Evolutionary conservation across 1,140 invertebrate genomes (phyloP).

Genomic region (Anastatus disparis): DNA sequence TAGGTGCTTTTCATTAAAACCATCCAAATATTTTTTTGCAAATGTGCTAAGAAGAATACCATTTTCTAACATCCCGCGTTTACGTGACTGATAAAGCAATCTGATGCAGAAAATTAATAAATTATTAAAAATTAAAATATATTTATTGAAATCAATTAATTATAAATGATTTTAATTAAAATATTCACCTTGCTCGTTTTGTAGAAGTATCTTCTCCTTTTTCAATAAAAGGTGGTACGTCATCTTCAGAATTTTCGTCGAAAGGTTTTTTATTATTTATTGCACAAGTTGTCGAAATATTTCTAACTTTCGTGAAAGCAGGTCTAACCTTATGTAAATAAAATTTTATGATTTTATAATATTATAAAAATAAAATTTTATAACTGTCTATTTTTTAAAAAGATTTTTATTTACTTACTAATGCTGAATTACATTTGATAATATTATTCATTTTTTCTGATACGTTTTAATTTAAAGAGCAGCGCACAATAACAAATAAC

Average conservation of each 20-base stretch:
- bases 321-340: constrained; percentile 28
- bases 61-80: constrained; percentile 97
- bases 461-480: no score
- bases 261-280: constrained; percentile 40
- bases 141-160: no score
- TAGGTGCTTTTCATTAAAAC: constrained; percentile 79
- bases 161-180: neutral
- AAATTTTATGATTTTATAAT: constrained; percentile 17
- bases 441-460: neutral
- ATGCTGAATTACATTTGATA: neutral
- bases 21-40: constrained; percentile 84
- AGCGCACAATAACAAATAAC: no score
- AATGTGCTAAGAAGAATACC: constrained; percentile 93
- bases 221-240: constrained; percentile 61
- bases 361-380: neutral
- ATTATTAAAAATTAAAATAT: no score
- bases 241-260: constrained; percentile 46
- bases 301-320: constrained; percentile 14
- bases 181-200: constrained; percentile 66
- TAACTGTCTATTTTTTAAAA: neutral
- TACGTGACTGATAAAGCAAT: constrained; percentile 94
- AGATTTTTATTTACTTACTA: neutral
- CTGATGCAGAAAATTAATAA: constrained; percentile 66
- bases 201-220: constrained; percentile 60
- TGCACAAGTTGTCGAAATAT: constrained; percentile 41